Evolutionary conservation across 1,140 invertebrate genomes (phyloP), one percentile per base, ranked within the genome.

Genomic region (Trachelipus rathkii): DNA sequence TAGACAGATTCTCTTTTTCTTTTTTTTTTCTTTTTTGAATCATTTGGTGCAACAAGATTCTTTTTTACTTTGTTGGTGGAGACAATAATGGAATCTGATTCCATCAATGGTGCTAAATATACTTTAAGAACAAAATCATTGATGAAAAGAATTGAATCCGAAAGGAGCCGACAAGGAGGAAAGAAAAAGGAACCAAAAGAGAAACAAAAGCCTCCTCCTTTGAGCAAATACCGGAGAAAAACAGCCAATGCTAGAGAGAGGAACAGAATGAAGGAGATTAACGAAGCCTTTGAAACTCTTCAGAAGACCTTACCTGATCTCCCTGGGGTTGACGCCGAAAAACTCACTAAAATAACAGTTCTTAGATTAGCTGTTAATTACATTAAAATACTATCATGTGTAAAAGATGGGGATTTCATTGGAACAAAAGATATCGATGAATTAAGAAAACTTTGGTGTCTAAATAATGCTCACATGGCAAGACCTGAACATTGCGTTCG

Each of bases 231-330:
- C 85, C 86, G 94, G 23, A 87, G 94, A 78, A 93, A 93, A 86
- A 94, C 93, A 3, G 94, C 94, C 0, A 96, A 96, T 86, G 93
- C 93, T 0, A 85, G 94, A 6, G 94, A 96, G 85, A 84, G 94
- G 44, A 90, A 89, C 73, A 86, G 94, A 70, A 95, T 96, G 93
- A 87, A 91, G 72, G 93, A 95, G 84, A 95, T 96, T 78, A 95
- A 95, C 85, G 87, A 89, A 69, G 94, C 93, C 0, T 96, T 95
- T 85, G 93, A 95, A 84, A 87, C 89, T 2, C 86, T 96, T 0
- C 87, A 92, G 23, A 87, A 88, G 53, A 91, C 89, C 9, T 91
- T 96, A 0, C 94, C 94, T 0, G 85, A 86, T 72, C 80, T 83
- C 44, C 83, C 84, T 9, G 84, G 86, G 21, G 81, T 82, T 19